Evolutionary conservation across 2,113 vertebrate species (phyloP), one percentile per base, ranked within the genome.

Genomic region (Gnathochromis pfefferi): DNA sequence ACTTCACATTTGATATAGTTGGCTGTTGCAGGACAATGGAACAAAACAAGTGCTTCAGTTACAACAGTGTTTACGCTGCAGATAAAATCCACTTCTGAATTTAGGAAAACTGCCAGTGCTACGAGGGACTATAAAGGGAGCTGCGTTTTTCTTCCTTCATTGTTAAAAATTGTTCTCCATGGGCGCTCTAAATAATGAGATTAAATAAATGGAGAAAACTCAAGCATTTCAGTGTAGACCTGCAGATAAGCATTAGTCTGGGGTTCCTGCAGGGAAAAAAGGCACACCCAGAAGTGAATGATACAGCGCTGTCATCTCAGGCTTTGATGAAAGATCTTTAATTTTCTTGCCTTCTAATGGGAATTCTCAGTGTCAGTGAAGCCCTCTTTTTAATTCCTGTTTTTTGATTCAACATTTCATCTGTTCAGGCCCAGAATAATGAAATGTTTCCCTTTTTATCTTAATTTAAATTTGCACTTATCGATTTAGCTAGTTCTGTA

Each of bases 261-360:
- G 60, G 78, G 51, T 57, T 81, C 6, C 14, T 51, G 84, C 21
- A 81, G 57, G 54, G 38, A 80, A 54, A 49, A 85, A 75, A 80
- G 57, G 31, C 54, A 21, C 79, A 84, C 86, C 58, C 75, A 85
- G 85, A 51, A 89, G 86, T 88, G 91, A 93, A 53, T 83, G 88
- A 93, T 88, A 84, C 85, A 45, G 75, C 4, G 7, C 87, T 87
- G 92, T 88, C 94, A 89, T 86, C 91, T 86, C 53, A 26, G 55
- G 54, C 91, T 94, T 92, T 94, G 93, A 93, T 94, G 89, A 88
- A 85, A 57, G 80, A 83, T 87, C 87, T 92, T 93, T 92, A 80
- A 92, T 94, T 94, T 93, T 89, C 87, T 88, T 73, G 84, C 81
- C 85, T 83, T 85, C 79, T 94, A 92, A 95, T 95, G 89, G 88